Evolutionary conservation across 2,113 vertebrate genomes (phyloP), one percentile per base, ranked within the genome.

Genomic region (Hucho hucho): DNA sequence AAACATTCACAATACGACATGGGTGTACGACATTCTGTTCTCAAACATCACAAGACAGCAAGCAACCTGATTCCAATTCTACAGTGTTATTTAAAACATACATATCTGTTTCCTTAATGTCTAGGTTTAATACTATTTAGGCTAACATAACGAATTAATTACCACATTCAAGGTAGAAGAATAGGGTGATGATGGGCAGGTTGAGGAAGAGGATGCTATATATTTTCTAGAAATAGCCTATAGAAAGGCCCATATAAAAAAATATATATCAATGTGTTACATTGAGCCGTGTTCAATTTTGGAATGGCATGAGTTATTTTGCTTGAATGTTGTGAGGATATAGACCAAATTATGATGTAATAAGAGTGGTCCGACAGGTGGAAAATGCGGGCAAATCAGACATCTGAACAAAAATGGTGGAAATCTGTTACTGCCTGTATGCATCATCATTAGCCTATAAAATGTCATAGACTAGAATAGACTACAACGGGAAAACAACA

Each of bases 251-350:
- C 22, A 20, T 37, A 24, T 63, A 13, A 14, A 4, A 2, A 16
- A 4, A 28, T 11, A 22, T 28, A 94, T 93, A 24, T 58, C 24
- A 32, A 4, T 25, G 7, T 59, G 16, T 26, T 28, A 13, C 59
- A 24, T 61, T 4, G 0, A 24, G 13, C 32, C 0, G 12, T 16
- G 2, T 69, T 28, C 4, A 1, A 4, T 32, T 53, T 29, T 76
- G 24, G 61, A 72, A 53, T 53, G 3, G 16, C 49, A 53, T 53
- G 16, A 4, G 3, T 1, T 14, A 53, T 18, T 14, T 4, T 4
- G 16, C 13, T 53, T 53, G 49, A 53, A 53, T 53, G 49, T 53
- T 53, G 12, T 53, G 49, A 18, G 49, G 49, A 4, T 18, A 18
- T 16, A 4, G 14, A 53, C 49, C 49, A 53, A 32, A 29, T 12